phyloP scores from a whole-genome alignment of 2,797 vertebrate genomes.

The Enteromius anoplus region DNA sequence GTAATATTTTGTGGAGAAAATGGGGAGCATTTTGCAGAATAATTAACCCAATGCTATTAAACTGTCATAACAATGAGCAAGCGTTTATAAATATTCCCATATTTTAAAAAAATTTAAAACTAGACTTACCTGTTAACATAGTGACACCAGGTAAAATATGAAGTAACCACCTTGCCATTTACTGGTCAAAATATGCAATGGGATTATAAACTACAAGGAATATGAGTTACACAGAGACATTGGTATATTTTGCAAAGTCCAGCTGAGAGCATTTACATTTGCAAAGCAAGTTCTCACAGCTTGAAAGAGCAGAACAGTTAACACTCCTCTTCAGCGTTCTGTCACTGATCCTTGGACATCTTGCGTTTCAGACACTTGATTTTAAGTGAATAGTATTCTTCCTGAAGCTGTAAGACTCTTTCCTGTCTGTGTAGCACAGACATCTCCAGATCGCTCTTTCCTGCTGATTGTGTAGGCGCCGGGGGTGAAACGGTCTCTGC shows the following conservation, averaged over 20 bases:
- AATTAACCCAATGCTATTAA: neutral
- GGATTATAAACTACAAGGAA: neutral
- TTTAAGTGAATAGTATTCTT: slow-evolving; percentile 58
- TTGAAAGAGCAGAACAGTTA: slow-evolving; percentile 4
- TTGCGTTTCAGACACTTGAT: slow-evolving; percentile 55
- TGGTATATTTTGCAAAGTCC: slow-evolving; percentile 4
- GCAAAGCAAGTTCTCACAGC: neutral
- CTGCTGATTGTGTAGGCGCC: slow-evolving; percentile 25
- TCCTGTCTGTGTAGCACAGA: slow-evolving; percentile 53
- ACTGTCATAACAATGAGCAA: neutral
- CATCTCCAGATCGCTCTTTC: slow-evolving; percentile 48
- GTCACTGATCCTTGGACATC: slow-evolving; percentile 48
- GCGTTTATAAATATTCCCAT: neutral
- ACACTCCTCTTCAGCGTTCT: neutral
- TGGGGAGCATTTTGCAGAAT: neutral
- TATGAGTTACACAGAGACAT: neutral
- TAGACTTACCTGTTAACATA: neutral
- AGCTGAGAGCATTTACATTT: neutral
- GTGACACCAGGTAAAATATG: neutral
- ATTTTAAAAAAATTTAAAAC: neutral
- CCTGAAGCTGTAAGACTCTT: slow-evolving; percentile 53
- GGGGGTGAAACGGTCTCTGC: slow-evolving; percentile 20
- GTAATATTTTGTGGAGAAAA: neutral
- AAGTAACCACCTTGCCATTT: slow-evolving; percentile 36
- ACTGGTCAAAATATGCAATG: slow-evolving; percentile 37